Evolutionary conservation across 2,113 vertebrate species (phyloP).

Genomic region (Casuarius casuarius): DNA sequence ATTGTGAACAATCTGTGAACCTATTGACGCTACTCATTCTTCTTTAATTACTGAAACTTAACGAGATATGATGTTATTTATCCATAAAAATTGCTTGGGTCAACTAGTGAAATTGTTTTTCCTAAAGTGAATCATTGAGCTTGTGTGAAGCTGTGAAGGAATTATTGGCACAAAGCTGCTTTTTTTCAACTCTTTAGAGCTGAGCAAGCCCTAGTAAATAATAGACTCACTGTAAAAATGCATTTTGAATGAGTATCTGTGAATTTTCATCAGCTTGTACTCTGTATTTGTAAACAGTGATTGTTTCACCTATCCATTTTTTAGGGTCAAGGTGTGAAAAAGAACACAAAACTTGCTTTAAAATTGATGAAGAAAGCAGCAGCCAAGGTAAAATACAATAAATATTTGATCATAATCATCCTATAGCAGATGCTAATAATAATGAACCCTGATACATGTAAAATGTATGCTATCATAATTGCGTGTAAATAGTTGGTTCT

Average conservation of each 20-base stretch:
- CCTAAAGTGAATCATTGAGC: neutral
- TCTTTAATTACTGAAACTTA: neutral
- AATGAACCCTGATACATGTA: neutral
- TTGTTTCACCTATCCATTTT: constrained; percentile 5
- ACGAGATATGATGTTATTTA: neutral
- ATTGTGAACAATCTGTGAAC: neutral
- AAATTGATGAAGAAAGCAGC: constrained; percentile 91
- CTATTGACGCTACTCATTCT: neutral
- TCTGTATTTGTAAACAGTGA: neutral
- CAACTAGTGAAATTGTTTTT: neutral
- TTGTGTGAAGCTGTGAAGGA: neutral
- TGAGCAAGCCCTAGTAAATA: neutral
- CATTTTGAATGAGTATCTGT: neutral
- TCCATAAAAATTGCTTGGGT: neutral
- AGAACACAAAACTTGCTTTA: constrained; percentile 85
- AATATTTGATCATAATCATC: neutral
- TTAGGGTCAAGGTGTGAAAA: constrained; percentile 90
- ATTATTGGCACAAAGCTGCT: neutral
- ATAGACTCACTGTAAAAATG: neutral
- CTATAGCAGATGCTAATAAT: neutral
- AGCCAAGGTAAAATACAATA: constrained; percentile 79
- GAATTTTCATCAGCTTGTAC: neutral
- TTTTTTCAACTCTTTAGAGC: neutral
- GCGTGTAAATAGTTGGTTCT: neutral
- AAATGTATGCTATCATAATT: neutral